Conservation (phyloP, 2,888 invertebrate genomes). For the Hipparchia sbordonii region DNA sequence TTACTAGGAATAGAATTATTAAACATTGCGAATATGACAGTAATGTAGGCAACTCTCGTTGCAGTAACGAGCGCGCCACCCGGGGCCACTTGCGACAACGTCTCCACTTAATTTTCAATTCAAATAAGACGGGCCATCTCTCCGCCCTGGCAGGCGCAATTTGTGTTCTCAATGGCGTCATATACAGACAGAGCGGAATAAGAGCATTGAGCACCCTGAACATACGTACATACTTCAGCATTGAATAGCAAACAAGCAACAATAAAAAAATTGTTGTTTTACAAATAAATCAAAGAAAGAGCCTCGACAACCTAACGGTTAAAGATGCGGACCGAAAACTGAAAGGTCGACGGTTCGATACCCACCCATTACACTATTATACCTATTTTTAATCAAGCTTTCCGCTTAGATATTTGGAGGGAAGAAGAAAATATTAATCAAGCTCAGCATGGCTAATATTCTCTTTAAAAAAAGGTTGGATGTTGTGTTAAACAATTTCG, state of each 20-base stretch:
- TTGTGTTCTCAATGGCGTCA: constrained; percentile 33
- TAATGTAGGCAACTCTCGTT: constrained; percentile 54
- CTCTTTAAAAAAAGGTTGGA: no score
- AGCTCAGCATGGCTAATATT: no score
- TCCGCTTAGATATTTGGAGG: no score
- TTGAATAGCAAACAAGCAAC: not conserved
- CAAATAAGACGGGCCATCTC: constrained; percentile 46
- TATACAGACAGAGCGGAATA: constrained; percentile 22
- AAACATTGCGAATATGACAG: constrained; percentile 46
- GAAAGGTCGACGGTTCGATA: no score
- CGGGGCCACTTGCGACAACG: constrained; percentile 46
- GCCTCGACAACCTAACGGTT: no score
- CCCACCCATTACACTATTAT: no score
- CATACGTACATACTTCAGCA: not conserved
- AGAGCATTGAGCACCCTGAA: not conserved
- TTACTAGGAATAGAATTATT: constrained; percentile 43
- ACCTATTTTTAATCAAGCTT: no score
- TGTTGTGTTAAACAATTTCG: no score
- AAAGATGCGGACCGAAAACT: no score
- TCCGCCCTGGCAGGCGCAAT: constrained; percentile 33
- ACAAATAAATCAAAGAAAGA: not conserved
- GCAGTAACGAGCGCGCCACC: constrained; percentile 54
- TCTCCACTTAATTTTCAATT: constrained; percentile 56
- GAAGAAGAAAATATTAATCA: no score
- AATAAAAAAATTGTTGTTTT: not conserved